These are phyloP conservation scores for Podabrus alpinus DNA, from an alignment of 2,888 invertebrate genomes.

Conservation along the genomic window DNA sequence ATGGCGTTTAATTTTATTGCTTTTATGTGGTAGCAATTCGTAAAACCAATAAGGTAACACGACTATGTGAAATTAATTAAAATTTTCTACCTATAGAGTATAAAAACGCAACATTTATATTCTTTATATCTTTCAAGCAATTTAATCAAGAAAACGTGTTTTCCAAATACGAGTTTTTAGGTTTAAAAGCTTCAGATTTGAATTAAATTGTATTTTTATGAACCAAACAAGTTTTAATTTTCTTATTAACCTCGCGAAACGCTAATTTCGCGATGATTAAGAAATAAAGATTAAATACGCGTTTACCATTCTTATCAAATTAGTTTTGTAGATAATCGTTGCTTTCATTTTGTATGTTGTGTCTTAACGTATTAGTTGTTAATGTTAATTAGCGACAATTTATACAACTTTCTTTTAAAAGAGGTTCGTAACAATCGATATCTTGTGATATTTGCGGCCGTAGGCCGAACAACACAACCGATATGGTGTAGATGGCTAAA, in stretches of 20 bases:
- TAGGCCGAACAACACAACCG: too few species aligned
- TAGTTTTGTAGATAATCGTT: neutral
- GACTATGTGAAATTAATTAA: neutral
- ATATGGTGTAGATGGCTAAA: too few species aligned
- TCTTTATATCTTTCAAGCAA: neutral
- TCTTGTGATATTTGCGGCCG: too few species aligned
- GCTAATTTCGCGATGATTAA: neutral
- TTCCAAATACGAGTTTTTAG: neutral
- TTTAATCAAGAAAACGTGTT: neutral
- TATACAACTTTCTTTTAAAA: neutral
- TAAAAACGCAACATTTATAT: neutral
- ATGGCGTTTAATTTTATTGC: neutral
- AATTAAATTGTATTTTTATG: neutral
- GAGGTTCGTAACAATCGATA: neutral
- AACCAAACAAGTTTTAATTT: neutral
- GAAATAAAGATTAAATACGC: neutral
- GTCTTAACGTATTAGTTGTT: neutral
- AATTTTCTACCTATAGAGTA: neutral
- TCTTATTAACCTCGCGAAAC: neutral
- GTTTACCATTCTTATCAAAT: neutral
- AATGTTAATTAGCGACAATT: neutral
- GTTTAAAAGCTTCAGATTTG: neutral
- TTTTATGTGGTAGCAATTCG: neutral
- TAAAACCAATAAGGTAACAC: neutral
- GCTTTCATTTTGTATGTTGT: neutral